A percentile compares a stretch with the other conserved stretches of the same genome.
Conservation (phyloP, 1,140 invertebrate species). For the Lethocerus indicus region DNA sequence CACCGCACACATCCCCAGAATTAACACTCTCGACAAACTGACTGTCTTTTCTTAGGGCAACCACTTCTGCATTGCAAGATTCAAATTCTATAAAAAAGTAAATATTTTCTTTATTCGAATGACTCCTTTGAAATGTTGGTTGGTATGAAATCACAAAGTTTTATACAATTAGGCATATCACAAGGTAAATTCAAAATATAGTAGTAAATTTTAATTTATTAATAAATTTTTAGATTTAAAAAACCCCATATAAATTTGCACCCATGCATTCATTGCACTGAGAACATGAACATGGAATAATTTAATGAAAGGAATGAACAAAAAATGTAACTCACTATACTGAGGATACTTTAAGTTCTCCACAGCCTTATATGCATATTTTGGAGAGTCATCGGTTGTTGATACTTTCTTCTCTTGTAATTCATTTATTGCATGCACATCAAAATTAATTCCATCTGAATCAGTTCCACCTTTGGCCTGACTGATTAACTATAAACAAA, state of each 20-base stretch:
- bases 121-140: neutral
- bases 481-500: conserved; percentile 42
- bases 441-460: conserved; percentile 70
- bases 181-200: no score
- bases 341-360: conserved; percentile 38
- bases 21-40: conserved; percentile 71
- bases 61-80: conserved; percentile 42
- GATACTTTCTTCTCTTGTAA: conserved; percentile 62
- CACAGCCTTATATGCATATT: conserved; percentile 75
- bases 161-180: no score
- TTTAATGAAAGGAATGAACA: no score
- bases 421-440: conserved; percentile 90
- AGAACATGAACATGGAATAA: no score
- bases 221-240: neutral
- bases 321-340: conserved; percentile 32
- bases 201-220: neutral
- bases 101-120: neutral
- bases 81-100: conserved; percentile 31
- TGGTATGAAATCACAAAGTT: neutral
- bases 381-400: conserved; percentile 76
- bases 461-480: conserved; percentile 63
- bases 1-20: conserved; percentile 77
- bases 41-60: conserved; percentile 58
- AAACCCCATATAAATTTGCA: no score
- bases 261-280: no score